A percentile compares a stretch with the other conserved stretches of the same genome.
Evolutionary conservation across 2,797 vertebrate genomes (phyloP).

Genomic region (Melanotaenia parkinsoni): DNA sequence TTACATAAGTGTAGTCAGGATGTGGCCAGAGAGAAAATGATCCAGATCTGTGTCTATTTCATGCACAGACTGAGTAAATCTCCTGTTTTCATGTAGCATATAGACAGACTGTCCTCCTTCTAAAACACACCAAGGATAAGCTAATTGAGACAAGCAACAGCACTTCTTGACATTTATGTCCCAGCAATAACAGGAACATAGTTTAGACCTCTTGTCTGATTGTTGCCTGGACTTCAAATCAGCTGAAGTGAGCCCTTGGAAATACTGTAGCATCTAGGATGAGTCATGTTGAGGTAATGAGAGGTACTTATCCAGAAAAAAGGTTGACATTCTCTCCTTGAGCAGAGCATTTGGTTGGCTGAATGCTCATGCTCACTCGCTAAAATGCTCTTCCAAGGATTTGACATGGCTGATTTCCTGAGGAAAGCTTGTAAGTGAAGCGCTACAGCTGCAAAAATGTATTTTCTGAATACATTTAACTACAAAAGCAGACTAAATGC

Average conservation of each 20-base stretch:
- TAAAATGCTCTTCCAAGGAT: constrained; percentile 30
- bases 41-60: constrained; percentile 18
- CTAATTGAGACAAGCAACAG: constrained; percentile 7
- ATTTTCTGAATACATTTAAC: not conserved
- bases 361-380: constrained; percentile 53
- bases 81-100: constrained; percentile 24
- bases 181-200: constrained; percentile 15
- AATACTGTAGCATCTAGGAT: constrained; percentile 61
- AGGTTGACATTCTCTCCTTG: constrained; percentile 56
- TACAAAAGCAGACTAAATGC: not conserved
- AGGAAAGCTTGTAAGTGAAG: constrained; percentile 22
- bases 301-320: constrained; percentile 73
- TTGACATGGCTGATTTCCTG: constrained; percentile 45
- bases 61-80: constrained; percentile 15
- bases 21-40: constrained; percentile 50
- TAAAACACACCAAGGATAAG: not conserved
- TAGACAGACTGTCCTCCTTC: constrained; percentile 6
- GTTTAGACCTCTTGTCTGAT: constrained; percentile 12
- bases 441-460: constrained; percentile 8
- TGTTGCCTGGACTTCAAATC: constrained; percentile 47
- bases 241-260: constrained; percentile 39
- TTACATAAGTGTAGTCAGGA: constrained; percentile 56
- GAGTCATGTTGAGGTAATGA: constrained; percentile 77
- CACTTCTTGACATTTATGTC: constrained; percentile 15
- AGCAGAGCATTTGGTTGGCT: constrained; percentile 61